Base-by-base conservation (phyloP, 1,140 invertebrate genomes). In the Hycleus cichorii region DNA sequence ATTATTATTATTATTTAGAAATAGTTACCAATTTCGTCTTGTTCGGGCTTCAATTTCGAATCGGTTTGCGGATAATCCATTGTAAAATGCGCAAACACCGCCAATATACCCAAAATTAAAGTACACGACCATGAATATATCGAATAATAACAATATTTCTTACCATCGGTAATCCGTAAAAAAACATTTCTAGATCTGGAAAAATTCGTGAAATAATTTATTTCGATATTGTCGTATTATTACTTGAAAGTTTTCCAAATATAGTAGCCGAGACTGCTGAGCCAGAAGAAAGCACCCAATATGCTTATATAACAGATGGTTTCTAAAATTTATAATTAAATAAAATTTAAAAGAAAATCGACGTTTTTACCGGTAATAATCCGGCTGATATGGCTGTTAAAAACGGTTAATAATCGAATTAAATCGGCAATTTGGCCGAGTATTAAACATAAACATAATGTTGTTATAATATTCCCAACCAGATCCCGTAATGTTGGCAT, bases 81-180 rank as follows among this genome's bases (percentile, higher is more conserved):
- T 24, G 87, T 81, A 64, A 88, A 89, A 71, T 91, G 89, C 0
- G 88, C 86, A 69, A 89, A 88, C 38, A 91, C 78, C 0, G 89
- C 87, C 51, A 89, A 75, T 1, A 76, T 76, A 0, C 86, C 81
- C 78, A 91, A 83, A 9, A 81, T 68, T 1, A 81, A 65, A 0
- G 89, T 90, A 55, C 80, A 80, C n/a, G 80, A 79, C 87, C 89
- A 90, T 1, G 88, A 86, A 64, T 89, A 90, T 18, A 78, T 78
- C 0, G 88, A 90, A 69, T 91, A 92, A 64, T 90, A 91, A 66
- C 89, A 91, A 70, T 90, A 92, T 75, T 91, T 91, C 54, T 82
- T 79, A 1, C 87, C 85, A 74, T 91, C 89, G 0, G 89, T 91
- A 45, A 90, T 87, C 46, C 89, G 76, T 4, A 92, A 72, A 67